phyloP scores from a whole-genome alignment of 2,888 invertebrate species.

The Andrena fulva region DNA sequence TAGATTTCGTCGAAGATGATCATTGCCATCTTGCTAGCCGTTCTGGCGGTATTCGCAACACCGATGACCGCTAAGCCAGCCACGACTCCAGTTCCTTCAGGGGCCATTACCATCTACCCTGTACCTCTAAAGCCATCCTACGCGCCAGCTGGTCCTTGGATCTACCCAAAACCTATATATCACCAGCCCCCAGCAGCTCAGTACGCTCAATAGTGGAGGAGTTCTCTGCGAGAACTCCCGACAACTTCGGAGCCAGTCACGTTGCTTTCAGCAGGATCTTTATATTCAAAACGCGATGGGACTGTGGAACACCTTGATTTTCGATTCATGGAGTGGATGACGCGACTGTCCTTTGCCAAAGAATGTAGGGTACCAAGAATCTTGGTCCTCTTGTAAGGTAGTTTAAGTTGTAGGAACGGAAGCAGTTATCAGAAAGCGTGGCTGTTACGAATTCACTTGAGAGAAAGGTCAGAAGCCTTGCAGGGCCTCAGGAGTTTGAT shows the following conservation, averaged over 20 bases:
- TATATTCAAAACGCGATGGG: not conserved
- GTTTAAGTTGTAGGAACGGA: not conserved
- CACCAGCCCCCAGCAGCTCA: constrained; percentile 15
- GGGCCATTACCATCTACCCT: constrained; percentile 75
- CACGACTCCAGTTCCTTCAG: constrained; percentile 57
- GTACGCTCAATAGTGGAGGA: not conserved
- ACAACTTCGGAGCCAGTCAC: not conserved
- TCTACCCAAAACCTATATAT: constrained; percentile 68
- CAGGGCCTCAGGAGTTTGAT: too few species aligned
- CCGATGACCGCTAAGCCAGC: constrained; percentile 33
- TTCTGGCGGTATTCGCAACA: constrained; percentile 21
- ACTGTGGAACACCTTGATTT: not conserved
- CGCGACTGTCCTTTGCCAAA: not conserved
- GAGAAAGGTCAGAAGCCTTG: too few species aligned
- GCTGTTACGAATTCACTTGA: too few species aligned
- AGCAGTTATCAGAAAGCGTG: too few species aligned
- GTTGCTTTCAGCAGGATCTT: not conserved
- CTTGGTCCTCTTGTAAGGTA: not conserved
- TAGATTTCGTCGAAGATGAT: constrained; percentile 46
- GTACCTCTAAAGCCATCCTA: constrained; percentile 72
- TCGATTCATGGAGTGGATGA: not conserved
- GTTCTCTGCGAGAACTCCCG: not conserved
- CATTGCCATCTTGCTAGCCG: constrained; percentile 11
- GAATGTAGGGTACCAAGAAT: not conserved
- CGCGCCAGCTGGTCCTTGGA: constrained; percentile 62